These are phyloP conservation scores for Scaptodrosophila latifasciaeformis DNA, from an alignment of 2,888 invertebrate species.

Conservation along the genomic window DNA sequence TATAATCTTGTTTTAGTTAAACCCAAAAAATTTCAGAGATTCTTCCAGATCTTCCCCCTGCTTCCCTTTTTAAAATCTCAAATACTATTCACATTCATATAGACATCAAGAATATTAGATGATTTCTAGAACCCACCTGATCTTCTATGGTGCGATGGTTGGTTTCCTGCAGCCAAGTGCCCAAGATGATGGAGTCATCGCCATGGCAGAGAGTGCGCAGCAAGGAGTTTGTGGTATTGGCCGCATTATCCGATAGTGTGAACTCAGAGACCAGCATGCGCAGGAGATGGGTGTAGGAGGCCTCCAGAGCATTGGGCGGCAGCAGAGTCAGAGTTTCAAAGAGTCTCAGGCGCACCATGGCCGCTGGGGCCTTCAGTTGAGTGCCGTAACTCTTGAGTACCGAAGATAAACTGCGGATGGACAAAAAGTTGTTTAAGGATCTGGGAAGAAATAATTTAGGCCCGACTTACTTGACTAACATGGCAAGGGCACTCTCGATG, in stretches of 20 bases:
- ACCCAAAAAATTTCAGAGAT: no score
- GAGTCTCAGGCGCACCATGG: constrained; percentile 92
- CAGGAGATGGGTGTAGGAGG: constrained; percentile 89
- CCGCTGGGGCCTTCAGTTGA: constrained; percentile 94
- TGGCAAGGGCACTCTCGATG: constrained; percentile 95
- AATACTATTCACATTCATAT: no score
- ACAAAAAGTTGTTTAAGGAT: neutral
- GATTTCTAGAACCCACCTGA: constrained; percentile 85
- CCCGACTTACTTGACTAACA: constrained; percentile 90
- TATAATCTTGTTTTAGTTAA: no score
- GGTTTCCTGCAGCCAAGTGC: constrained; percentile 96
- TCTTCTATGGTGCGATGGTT: constrained; percentile 98
- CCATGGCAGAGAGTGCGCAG: constrained; percentile 88
- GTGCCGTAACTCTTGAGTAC: constrained; percentile 93
- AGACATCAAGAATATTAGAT: no score
- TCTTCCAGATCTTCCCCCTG: no score
- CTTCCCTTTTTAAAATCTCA: no score
- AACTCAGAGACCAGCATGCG: constrained; percentile 96
- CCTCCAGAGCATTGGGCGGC: constrained; percentile 87
- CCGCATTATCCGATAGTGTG: constrained; percentile 94
- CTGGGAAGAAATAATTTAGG: constrained; percentile 15
- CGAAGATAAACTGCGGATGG: constrained; percentile 81
- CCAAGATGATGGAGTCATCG: constrained; percentile 92
- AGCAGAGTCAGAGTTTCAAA: constrained; percentile 90
- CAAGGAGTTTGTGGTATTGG: constrained; percentile 91